phyloP scores from a whole-genome alignment of 2,113 vertebrate species.

The Campylomormyrus numenius region DNA sequence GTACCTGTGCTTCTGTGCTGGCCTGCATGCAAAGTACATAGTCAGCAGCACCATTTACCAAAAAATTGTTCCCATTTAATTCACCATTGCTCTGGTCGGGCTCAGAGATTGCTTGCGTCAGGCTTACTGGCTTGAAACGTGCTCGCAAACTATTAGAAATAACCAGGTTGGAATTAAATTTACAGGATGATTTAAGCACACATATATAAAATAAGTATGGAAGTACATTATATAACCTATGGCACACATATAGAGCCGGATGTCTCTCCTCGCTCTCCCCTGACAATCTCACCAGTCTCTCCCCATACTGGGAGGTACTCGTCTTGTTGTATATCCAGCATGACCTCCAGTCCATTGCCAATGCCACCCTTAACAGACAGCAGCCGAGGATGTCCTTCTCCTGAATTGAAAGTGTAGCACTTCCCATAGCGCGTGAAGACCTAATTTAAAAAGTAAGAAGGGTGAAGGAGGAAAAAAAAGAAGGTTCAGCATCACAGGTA shows the following conservation, averaged over 20 bases:
- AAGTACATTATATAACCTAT: background rate
- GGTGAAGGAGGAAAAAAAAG: background rate
- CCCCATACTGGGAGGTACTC: constrained; percentile 96
- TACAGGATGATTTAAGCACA: background rate
- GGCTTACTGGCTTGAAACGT: background rate
- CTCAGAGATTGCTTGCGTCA: background rate
- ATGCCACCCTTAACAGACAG: constrained; percentile 92
- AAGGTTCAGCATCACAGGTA: background rate
- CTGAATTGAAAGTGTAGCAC: constrained; percentile 93
- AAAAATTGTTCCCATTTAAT: background rate
- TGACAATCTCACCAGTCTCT: constrained; percentile 74
- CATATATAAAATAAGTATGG: background rate
- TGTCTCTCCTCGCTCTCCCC: background rate
- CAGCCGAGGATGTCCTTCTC: constrained; percentile 69
- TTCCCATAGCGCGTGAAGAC: constrained; percentile 96
- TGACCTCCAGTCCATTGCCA: constrained; percentile 93
- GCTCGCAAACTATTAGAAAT: background rate
- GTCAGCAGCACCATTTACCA: background rate
- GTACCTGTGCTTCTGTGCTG: background rate
- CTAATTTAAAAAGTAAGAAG: constrained; percentile 51
- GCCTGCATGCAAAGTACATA: background rate
- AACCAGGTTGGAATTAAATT: background rate
- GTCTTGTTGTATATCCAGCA: constrained; percentile 97
- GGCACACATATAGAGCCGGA: background rate
- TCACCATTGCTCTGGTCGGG: background rate